These are phyloP conservation scores for Amphipoea oculea DNA, from an alignment of 2,888 invertebrate species.

Conservation along the genomic window DNA sequence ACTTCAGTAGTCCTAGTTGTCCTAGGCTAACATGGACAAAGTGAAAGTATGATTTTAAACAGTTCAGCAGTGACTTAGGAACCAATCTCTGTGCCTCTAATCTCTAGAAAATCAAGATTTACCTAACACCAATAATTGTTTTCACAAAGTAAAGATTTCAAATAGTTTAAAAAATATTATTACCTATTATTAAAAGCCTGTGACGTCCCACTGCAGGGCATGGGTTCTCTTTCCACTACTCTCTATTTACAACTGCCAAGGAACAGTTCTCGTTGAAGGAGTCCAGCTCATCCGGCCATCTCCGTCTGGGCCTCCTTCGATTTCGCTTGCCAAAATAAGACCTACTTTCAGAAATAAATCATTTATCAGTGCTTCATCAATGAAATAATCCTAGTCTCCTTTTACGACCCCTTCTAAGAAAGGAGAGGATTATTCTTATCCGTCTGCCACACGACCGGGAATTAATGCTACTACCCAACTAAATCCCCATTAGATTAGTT, in stretches of 20 bases:
- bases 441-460: conserved; percentile 12
- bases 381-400: conserved; percentile 10
- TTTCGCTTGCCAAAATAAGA: background rate
- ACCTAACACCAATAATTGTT: background rate
- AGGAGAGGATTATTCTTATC: conserved; percentile 37
- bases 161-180: too few species aligned
- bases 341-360: background rate
- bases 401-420: conserved; percentile 1
- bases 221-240: background rate
- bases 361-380: conserved; percentile 5
- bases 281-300: background rate
- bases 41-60: too few species aligned
- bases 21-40: too few species aligned
- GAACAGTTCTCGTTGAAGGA: background rate
- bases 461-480: conserved; percentile 36
- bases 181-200: too few species aligned
- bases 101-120: background rate
- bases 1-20: too few species aligned
- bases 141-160: conserved; percentile 2
- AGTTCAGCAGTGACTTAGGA: too few species aligned
- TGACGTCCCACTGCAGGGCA: too few species aligned
- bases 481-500: conserved; percentile 46
- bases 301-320: too few species aligned
- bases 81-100: too few species aligned
- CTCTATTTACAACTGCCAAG: too few species aligned